Evolutionary conservation across 2,113 vertebrate species (phyloP), one percentile per base, ranked within the genome.

Genomic region (Phalacrocorax brasilianus): DNA sequence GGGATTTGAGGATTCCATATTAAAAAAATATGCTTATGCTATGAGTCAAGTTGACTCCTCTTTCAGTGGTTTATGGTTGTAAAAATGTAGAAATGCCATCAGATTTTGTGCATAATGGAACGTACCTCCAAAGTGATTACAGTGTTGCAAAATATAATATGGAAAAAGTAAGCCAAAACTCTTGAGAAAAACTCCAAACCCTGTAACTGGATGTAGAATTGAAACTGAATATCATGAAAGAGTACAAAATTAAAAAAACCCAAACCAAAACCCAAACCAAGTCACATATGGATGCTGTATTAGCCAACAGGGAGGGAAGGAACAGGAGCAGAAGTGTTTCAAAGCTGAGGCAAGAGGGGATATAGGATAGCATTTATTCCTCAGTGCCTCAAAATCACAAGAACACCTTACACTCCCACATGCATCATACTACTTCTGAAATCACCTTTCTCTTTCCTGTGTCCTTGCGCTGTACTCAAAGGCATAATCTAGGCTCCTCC

Each of bases 381-480:
- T 65, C 58, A 66, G 40, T 65, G 28, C 24, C 66, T 71, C 80
- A 52, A 20, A 47, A 26, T 27, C 33, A 30, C 44, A 52, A 40
- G 21, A 82, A 38, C 8, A 35, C 11, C 14, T 75, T 68, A 38
- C 22, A 30, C 5, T 14, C 59, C 15, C 40, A 49, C 0, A 4
- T 19, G 20, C 23, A 73, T 35, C 42, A n/a, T 28, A 38, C 22
- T 42, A 27, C 24, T 70, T 52, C 74, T 72, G 63, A 88, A 91
- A 47, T 30, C 18, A 75, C 7, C 8, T 38, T 18, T 56, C 23
- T 22, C 42, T 85, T 92, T 85, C 50, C 50, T 23, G 3, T 71
- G 62, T 45, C 61, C 53, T 77, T 3, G 5, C 22, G 32, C 10
- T 0, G 0, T 59, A 55, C 21, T n/a, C 42, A 50, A 66, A 84